Evolutionary conservation across 2,888 invertebrate species (phyloP), one percentile per base, ranked within the genome.

Genomic region (Anorthoa munda): DNA sequence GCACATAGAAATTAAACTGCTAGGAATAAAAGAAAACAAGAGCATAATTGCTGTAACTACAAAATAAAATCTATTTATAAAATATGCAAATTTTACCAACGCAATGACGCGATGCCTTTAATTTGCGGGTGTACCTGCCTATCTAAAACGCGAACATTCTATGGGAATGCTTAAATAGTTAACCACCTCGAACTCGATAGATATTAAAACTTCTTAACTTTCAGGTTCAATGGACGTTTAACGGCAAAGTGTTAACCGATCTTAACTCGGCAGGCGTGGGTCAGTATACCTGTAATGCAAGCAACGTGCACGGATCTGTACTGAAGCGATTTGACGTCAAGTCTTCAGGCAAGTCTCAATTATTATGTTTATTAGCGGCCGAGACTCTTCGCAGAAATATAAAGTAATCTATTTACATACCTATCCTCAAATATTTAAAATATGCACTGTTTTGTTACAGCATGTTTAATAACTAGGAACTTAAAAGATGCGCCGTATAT

Each of bases 181-280:
- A 39, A 39, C 39, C 39, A 9, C 7, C 39, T 39, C 39, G 1
- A 0, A 39, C 39, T 39, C n/a, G 59, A 39, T 7, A 39, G 17
- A 23, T 12, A 23, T 3, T 12, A 63, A 7, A 3, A 48, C 2
- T 18, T 48, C 12, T 61, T 23, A 18, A 21, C 17, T 60, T 77
- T 64, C 31, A 87, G 87, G 59, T 79, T 51, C 13, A 70, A 56
- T 88, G 87, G 87, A 76, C 15, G 1, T 82, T 63, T 13, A 83
- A 88, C 51, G 87, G 83, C 11, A 61, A 79, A 68, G 69, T 48
- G 11, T 53, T 88, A 48, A 64, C 65, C 12, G 65, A 77, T 4
- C 12, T 50, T 0, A 65, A 55, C 13, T 39, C 55, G 0, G n/a
- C 39, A 21, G 46, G 53, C 77, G 68, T 60, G 77, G 88, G 88